Evolutionary conservation across 2,797 vertebrate genomes (phyloP).

Genomic region (Hyperoplus lanceolatus): DNA sequence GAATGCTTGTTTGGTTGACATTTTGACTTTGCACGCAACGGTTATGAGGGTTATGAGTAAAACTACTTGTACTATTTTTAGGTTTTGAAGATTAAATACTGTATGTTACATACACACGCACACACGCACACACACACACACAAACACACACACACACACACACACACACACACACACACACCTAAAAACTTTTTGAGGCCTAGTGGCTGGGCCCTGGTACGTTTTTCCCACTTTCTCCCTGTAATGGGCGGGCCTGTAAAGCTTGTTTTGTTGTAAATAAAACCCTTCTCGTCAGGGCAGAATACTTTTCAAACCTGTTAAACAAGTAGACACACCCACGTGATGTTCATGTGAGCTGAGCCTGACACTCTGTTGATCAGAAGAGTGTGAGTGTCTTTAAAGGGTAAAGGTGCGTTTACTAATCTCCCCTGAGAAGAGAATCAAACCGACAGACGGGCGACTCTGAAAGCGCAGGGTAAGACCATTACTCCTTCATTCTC

Average conservation of each 20-base stretch:
- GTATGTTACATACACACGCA: too few relatives aligned
- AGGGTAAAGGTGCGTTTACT: constrained; percentile 15
- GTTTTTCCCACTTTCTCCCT: too few relatives aligned
- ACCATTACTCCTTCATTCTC: constrained; percentile 59
- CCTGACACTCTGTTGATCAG: constrained; percentile 16
- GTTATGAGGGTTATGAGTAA: too few relatives aligned
- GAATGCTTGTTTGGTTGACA: too few relatives aligned
- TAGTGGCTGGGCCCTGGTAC: too few relatives aligned
- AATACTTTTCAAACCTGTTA: constrained; percentile 57
- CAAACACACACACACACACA: too few relatives aligned
- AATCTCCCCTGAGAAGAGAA: constrained; percentile 30
- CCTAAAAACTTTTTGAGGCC: too few relatives aligned
- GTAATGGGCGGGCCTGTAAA: neutral
- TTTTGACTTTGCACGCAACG: too few relatives aligned
- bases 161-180: too few relatives aligned
- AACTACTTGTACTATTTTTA: too few relatives aligned
- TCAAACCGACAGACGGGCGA: constrained; percentile 47
- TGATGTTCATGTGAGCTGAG: constrained; percentile 5
- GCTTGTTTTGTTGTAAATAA: constrained; percentile 8
- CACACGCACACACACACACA: too few relatives aligned
- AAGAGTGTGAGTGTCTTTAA: constrained; percentile 8
- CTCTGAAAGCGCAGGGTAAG: constrained; percentile 76
- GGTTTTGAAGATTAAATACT: too few relatives aligned
- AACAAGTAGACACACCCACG: constrained; percentile 63
- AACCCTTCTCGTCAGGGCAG: neutral